Evolutionary conservation across 2,797 vertebrate species (phyloP), one percentile per base, ranked within the genome.

Genomic region (Sebastes aleutianus): DNA sequence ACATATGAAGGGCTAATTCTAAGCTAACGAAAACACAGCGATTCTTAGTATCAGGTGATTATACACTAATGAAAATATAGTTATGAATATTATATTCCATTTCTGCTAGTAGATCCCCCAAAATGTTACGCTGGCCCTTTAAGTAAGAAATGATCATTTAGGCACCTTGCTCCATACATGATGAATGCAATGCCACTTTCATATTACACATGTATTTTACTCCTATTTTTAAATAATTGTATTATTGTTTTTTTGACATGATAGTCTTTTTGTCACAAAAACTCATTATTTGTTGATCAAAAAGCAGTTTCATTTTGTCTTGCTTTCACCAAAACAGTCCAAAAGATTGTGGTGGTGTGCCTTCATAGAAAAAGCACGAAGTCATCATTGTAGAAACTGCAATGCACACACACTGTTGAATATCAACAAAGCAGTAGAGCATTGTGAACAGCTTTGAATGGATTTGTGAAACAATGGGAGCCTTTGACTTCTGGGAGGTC

Each of bases 391-490:
- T 18, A 54, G 26, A 59, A 70, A 82, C 70, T 12, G 43, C 29
- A 64, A 29, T 3, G 43, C 43, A 57, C 53, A 56, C 20, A 36
- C 47, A 73, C 31, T 58, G 20, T 59, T 86, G 57, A 68, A 59
- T 56, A 66, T 70, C 85, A 74, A 78, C 75, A 88, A 83, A 86
- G 78, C 59, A 62, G 57, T 10, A 1, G 43, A 64, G 61, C 16
- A 72, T 62, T 76, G 54, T 70, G 39, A 87, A 78, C 27, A 84
- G 86, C 83, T 90, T 77, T 84, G 56, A 80, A 68, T 65, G 82
- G 88, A 83, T 86, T 88, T 78, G 31, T 82, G 77, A 64, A 90
- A 92, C 93, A 92, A 90, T 86, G 69, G 67, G 61, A 5, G 43
- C 36, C 74, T 90, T 71, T 89, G 75, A 87, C 78, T 82, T 78